A percentile compares a stretch with the other conserved stretches of the same genome.
phyloP scores from a whole-genome alignment of 2,888 invertebrate genomes.

The Parasteatoda lunata region DNA sequence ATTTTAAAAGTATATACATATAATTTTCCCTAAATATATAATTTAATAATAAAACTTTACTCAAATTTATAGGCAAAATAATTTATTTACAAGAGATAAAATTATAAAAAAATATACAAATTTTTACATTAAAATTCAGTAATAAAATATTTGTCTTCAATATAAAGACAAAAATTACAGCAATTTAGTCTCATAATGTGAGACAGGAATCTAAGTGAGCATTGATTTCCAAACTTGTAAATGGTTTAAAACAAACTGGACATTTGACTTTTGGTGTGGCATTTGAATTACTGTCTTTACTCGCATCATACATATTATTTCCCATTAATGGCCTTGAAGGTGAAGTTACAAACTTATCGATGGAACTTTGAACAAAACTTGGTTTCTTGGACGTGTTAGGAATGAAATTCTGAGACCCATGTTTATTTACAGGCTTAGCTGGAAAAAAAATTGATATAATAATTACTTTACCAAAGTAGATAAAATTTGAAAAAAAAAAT shows the following conservation, averaged over 20 bases:
- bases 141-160: too few relatives aligned
- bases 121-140: too few relatives aligned
- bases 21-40: too few relatives aligned
- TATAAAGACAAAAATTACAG: too few relatives aligned
- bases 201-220: slow-evolving; percentile 53
- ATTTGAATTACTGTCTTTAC: background rate
- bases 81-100: too few relatives aligned
- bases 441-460: background rate
- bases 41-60: too few relatives aligned
- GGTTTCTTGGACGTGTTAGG: background rate
- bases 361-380: background rate
- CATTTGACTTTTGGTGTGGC: slow-evolving; percentile 7
- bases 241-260: slow-evolving; percentile 43
- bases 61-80: too few relatives aligned
- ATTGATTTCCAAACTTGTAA: slow-evolving; percentile 35
- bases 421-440: background rate
- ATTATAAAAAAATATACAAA: too few relatives aligned
- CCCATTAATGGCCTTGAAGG: background rate
- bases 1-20: too few relatives aligned
- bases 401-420: background rate
- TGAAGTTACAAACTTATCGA: background rate
- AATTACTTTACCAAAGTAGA: too few relatives aligned
- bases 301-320: background rate
- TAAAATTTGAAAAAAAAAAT: too few relatives aligned
- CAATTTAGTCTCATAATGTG: background rate